A percentile compares a stretch with the other conserved stretches of the same genome.
Conservation (phyloP, 1,140 invertebrate species). For the Anadara kagoshimensis region DNA sequence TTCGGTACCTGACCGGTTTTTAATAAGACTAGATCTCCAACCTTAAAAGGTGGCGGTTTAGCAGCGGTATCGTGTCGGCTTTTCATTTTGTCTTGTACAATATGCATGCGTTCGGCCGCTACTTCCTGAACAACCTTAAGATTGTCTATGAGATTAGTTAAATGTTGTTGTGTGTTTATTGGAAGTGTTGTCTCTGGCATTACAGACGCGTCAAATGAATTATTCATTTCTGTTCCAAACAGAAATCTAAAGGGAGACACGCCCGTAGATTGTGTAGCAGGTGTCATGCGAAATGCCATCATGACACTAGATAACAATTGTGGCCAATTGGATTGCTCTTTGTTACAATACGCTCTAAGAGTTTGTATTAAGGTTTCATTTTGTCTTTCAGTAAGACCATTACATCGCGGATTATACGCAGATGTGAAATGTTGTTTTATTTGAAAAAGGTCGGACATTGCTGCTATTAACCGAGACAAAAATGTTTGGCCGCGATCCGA, state of each 20-base stretch:
- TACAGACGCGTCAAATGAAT: conserved; percentile 13
- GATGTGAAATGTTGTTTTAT: conserved; percentile 32
- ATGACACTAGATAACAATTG: too few species aligned
- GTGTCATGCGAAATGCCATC: too few species aligned
- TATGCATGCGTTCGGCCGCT: neutral
- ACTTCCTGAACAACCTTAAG: conserved; percentile 3
- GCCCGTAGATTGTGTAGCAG: too few species aligned
- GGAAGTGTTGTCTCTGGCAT: neutral
- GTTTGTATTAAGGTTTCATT: conserved; percentile 21
- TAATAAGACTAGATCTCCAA: conserved; percentile 17
- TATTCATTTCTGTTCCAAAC: conserved; percentile 34
- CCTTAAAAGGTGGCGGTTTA: neutral
- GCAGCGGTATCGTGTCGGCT: conserved; percentile 12
- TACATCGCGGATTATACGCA: conserved; percentile 30
- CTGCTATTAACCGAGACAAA: conserved; percentile 33
- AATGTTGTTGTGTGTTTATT: conserved; percentile 2
- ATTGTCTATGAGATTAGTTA: neutral
- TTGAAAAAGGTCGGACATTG: conserved; percentile 42
- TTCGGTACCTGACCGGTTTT: neutral
- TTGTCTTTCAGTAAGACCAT: conserved; percentile 19
- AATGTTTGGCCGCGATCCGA: conserved; percentile 41
- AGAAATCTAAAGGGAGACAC: too few species aligned
- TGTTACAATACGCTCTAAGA: conserved; percentile 23
- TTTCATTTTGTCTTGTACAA: conserved; percentile 22
- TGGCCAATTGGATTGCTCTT: conserved; percentile 30